Evolutionary conservation across 2,113 vertebrate genomes (phyloP).

Genomic region (Otocyon megalotis): DNA sequence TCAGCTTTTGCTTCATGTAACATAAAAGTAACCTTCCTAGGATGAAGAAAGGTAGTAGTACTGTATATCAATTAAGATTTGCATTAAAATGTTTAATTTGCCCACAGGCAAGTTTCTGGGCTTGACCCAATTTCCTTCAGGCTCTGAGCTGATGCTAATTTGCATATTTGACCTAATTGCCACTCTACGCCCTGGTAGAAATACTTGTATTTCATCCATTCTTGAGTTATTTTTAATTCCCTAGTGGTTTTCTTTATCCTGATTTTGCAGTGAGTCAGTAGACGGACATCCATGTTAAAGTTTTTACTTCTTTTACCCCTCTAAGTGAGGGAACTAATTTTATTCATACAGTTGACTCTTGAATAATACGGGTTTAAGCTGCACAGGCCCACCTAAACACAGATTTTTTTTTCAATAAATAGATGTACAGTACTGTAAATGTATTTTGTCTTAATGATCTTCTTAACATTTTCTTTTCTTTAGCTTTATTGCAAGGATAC

Average conservation of each 20-base stretch:
- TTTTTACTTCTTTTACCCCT: background rate
- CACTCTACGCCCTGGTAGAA: background rate
- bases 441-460: background rate
- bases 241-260: background rate
- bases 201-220: background rate
- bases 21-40: background rate
- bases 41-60: background rate
- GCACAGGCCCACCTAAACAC: background rate
- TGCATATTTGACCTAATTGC: constrained; percentile 12
- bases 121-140: constrained; percentile 33
- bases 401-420: background rate
- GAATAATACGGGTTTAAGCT: background rate
- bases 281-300: background rate
- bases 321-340: background rate
- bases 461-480: background rate
- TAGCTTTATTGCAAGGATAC: background rate
- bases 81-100: constrained; percentile 24
- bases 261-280: background rate
- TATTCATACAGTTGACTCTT: background rate
- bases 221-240: background rate
- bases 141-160: background rate
- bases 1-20: background rate
- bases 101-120: constrained; percentile 35
- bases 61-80: background rate
- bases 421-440: background rate